These are phyloP conservation scores for Artibeus jamaicensis DNA, from an alignment of 2,797 vertebrate genomes.

Conservation along the genomic window DNA sequence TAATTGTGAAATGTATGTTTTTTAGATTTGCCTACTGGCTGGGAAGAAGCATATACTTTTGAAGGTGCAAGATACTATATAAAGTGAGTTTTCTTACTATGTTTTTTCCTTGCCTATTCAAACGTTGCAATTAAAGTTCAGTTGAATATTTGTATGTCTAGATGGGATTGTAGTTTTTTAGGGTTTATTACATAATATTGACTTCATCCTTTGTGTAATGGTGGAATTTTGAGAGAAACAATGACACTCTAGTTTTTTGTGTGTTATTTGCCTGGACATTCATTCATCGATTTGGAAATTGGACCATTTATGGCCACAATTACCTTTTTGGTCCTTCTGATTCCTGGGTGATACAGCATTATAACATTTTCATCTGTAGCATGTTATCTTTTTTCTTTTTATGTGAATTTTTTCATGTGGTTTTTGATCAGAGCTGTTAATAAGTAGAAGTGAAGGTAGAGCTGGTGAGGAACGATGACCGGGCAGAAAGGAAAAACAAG, in stretches of 20 bases:
- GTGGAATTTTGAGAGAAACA: slow-evolving; percentile 44
- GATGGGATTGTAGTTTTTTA: neutral
- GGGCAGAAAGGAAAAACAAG: slow-evolving; percentile 14
- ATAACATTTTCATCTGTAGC: slow-evolving; percentile 22
- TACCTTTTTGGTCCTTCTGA: neutral
- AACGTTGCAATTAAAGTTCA: neutral
- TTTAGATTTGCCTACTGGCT: slow-evolving; percentile 97
- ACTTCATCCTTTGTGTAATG: neutral
- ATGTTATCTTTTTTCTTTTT: neutral
- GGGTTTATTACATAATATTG: neutral
- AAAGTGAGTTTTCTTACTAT: slow-evolving; percentile 89
- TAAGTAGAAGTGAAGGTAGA: neutral
- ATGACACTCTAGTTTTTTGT: neutral
- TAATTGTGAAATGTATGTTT: slow-evolving; percentile 70
- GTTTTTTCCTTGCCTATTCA: slow-evolving; percentile 30
- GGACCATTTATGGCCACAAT: neutral
- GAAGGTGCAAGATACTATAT: slow-evolving; percentile 98
- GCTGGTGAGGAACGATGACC: neutral
- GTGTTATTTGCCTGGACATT: neutral
- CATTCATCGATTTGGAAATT: slow-evolving; percentile 25
- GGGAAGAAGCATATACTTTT: slow-evolving; percentile 98
- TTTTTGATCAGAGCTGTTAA: slow-evolving; percentile 35
- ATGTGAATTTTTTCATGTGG: neutral
- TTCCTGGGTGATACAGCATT: neutral
- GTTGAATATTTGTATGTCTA: neutral